Percentiles rank a stretch among this genome's conserved stretches.
These are phyloP conservation scores for Coptodon rendalli DNA, from an alignment of 2,113 vertebrate species.

Conservation along the genomic window DNA sequence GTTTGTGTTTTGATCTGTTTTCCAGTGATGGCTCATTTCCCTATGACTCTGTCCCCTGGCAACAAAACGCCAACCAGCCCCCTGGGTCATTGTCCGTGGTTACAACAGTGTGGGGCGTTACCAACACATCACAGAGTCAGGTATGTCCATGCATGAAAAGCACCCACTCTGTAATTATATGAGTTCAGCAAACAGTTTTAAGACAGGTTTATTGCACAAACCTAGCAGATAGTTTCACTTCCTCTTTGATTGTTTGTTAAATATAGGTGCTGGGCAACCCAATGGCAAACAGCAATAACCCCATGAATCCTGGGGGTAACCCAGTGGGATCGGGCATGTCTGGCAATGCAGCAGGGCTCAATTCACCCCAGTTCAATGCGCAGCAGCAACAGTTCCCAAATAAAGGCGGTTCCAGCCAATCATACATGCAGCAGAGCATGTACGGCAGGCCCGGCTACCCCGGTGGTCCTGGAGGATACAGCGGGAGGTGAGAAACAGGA, in stretches of 20 bases:
- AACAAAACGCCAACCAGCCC: conserved; percentile 96
- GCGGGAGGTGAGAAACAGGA: conserved; percentile 78
- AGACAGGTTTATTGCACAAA: not conserved
- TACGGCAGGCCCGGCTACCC: conserved; percentile 92
- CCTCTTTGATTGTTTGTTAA: not conserved
- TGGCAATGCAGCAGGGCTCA: conserved; percentile 87
- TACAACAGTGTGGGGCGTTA: conserved; percentile 99
- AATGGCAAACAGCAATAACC: conserved; percentile 96
- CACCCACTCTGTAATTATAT: not conserved
- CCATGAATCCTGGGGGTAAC: conserved; percentile 95
- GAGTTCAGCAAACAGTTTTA: not conserved
- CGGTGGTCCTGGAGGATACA: conserved; percentile 87
- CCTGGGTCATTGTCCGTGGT: conserved; percentile 97
- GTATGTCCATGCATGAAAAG: conserved; percentile 65
- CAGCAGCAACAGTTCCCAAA: conserved; percentile 95
- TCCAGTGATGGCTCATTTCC: conserved; percentile 96
- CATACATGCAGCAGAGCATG: conserved; percentile 94
- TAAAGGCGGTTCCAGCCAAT: conserved; percentile 91
- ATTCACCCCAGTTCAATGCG: conserved; percentile 89
- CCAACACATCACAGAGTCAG: conserved; percentile 99
- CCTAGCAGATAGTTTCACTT: not conserved
- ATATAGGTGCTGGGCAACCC: conserved; percentile 92
- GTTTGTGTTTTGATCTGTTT: conserved; percentile 35
- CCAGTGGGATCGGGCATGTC: conserved; percentile 93
- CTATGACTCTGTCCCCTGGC: conserved; percentile 98